Base-by-base conservation (phyloP, 2,113 vertebrate genomes). In the Centropus unirufus region DNA sequence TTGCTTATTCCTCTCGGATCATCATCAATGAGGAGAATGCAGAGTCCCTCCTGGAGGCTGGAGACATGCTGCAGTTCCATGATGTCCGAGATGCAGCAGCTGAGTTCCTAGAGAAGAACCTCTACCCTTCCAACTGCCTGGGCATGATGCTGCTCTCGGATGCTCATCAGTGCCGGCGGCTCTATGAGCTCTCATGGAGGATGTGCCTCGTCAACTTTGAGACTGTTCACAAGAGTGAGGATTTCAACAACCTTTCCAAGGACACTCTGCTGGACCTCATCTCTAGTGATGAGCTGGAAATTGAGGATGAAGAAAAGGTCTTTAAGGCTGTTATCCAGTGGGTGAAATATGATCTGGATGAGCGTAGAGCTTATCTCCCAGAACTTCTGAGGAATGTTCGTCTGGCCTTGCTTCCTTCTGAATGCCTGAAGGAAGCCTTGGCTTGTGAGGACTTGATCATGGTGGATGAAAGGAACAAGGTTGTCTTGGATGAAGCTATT, bases 41-140 rank as follows among this genome's bases (percentile, higher is more conserved):
- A 0, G 99, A 99, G 96, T 99, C 99, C 0, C 97, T 99, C 66
- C 97, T 99, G 75, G 99, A 99, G 97, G 99, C 99, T 0, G 99
- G 98, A 5, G 99, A 99, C 97, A 99, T 99, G 99, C 91, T 99
- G 77, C 99, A 99, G 97, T 99, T 99, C 96, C 99, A 99, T 0
- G 99, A 99, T 0, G 98, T 99, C 86, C 98, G 99, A 2, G 99
- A 99, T 0, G 99, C 99, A 0, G 99, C 99, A 0, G 98, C 99
- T 0, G 99, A 99, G 95, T 99, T 99, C 94, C 97, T 99, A 30
- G 99, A 99, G 95, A 99, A 98, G 97, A 99, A 99, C 87, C 98
- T 99, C 23, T 97, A 98, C 57, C 97, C 99, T 2, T 98, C 99
- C 93, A 99, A 99, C 97, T 99, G 99, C 96, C 96, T 99, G 95